A percentile compares a stretch with the other conserved stretches of the same genome.
Evolutionary conservation across 2,113 vertebrate genomes (phyloP).

Genomic region (Dipodomys merriami): DNA sequence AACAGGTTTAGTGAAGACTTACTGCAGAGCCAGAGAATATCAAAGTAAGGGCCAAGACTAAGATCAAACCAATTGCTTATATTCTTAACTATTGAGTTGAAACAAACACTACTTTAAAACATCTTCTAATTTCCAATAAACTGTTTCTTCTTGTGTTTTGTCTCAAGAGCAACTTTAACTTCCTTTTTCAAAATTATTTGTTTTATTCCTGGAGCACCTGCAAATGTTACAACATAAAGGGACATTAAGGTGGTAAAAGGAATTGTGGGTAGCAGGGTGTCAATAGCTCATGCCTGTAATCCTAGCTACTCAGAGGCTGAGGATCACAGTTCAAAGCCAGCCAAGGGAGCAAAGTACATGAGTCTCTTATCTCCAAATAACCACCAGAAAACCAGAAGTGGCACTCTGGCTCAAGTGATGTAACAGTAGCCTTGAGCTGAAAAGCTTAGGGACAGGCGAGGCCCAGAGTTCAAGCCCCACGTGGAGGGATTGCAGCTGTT

Average conservation of each 20-base stretch:
- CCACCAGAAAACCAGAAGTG: too few species aligned
- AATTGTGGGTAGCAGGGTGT: not conserved
- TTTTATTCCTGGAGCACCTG: not conserved
- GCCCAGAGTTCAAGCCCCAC: too few species aligned
- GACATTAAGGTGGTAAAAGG: not conserved
- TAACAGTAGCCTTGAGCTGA: too few species aligned
- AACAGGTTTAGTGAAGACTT: not conserved
- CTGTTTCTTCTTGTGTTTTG: not conserved
- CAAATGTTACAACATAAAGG: not conserved
- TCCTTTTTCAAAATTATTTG: not conserved
- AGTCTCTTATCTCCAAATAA: too few species aligned
- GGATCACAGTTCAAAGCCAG: too few species aligned
- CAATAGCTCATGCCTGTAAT: too few species aligned
- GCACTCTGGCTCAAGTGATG: too few species aligned
- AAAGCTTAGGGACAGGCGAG: too few species aligned
- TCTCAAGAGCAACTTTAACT: not conserved
- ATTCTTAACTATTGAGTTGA: not conserved
- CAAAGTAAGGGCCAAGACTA: not conserved
- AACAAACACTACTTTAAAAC: slow-evolving; percentile 3
- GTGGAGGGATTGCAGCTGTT: too few species aligned
- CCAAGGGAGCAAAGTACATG: too few species aligned
- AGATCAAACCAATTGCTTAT: not conserved
- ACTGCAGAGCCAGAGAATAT: not conserved
- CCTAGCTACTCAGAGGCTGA: too few species aligned
- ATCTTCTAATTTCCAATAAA: not conserved